These are phyloP conservation scores for Aporophyla lueneburgensis DNA, from an alignment of 2,888 invertebrate species.

Conservation along the genomic window DNA sequence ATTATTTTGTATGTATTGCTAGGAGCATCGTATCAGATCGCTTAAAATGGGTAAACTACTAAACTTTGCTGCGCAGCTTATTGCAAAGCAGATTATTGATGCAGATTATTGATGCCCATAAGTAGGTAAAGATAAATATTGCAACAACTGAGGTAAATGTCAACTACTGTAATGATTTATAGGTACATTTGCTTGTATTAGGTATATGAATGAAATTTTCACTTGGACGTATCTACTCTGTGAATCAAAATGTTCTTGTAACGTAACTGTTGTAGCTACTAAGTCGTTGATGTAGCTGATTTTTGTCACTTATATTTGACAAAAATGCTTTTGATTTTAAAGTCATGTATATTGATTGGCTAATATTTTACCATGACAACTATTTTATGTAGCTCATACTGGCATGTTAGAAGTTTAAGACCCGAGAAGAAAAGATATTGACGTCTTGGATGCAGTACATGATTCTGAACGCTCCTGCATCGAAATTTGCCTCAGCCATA, in stretches of 20 bases:
- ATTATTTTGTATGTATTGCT: constrained; percentile 27
- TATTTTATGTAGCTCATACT: too few species aligned
- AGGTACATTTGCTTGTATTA: background rate
- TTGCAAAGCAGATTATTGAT: constrained; percentile 40
- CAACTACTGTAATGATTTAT: constrained; percentile 42
- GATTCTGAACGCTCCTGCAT: too few species aligned
- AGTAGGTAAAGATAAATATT: constrained; percentile 30
- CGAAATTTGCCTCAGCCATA: too few species aligned
- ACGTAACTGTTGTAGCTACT: background rate
- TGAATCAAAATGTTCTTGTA: background rate
- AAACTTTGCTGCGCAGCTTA: constrained; percentile 28
- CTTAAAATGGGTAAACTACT: constrained; percentile 45
- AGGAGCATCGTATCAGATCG: constrained; percentile 37
- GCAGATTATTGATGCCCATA: constrained; percentile 44
- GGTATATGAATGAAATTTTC: background rate
- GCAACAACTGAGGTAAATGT: constrained; percentile 39
- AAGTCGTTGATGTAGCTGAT: background rate
- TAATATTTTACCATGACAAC: too few species aligned
- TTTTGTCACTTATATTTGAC: too few species aligned
- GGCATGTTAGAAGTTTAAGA: too few species aligned
- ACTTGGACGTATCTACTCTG: background rate
- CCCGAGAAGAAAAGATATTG: too few species aligned
- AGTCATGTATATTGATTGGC: too few species aligned
- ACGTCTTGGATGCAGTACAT: too few species aligned
- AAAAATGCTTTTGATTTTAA: too few species aligned